These are phyloP conservation scores for Caprella mutica DNA, from an alignment of 2,888 invertebrate species.

Conservation along the genomic window DNA sequence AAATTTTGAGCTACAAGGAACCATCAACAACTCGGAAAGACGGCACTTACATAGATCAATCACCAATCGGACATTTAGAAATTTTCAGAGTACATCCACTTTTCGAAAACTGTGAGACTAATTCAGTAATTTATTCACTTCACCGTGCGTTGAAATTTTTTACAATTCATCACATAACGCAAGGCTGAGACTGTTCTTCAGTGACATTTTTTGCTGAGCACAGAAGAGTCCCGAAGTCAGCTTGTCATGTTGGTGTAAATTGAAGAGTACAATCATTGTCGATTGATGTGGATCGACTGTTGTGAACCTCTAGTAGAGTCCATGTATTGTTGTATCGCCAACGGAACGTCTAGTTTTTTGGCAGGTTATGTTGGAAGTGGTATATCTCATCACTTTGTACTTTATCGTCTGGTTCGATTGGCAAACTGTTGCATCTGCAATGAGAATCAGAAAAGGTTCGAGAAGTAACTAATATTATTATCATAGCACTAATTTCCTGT, in stretches of 20 bases:
- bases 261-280: slow-evolving; percentile 23
- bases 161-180: slow-evolving; percentile 20
- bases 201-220: slow-evolving; percentile 26
- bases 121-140: too few species aligned
- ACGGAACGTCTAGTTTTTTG: slow-evolving; percentile 24
- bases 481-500: too few species aligned
- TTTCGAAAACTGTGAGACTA: too few species aligned
- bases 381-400: slow-evolving; percentile 25
- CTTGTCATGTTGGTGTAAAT: slow-evolving; percentile 25
- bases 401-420: slow-evolving; percentile 15
- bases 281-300: slow-evolving; percentile 13
- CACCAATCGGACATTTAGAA: too few species aligned
- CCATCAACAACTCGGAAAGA: too few species aligned
- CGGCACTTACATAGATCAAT: too few species aligned
- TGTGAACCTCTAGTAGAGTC: slow-evolving; percentile 20
- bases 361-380: slow-evolving; percentile 29
- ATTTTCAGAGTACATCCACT: too few species aligned
- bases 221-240: slow-evolving; percentile 28
- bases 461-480: too few species aligned
- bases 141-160: neutral
- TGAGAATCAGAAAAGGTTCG: too few species aligned
- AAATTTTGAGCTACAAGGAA: too few species aligned
- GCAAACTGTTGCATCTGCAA: slow-evolving; percentile 29
- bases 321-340: slow-evolving; percentile 31
- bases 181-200: slow-evolving; percentile 23